These are phyloP conservation scores for Platycnemis pennipes DNA, from an alignment of 2,888 invertebrate species.

Conservation along the genomic window DNA sequence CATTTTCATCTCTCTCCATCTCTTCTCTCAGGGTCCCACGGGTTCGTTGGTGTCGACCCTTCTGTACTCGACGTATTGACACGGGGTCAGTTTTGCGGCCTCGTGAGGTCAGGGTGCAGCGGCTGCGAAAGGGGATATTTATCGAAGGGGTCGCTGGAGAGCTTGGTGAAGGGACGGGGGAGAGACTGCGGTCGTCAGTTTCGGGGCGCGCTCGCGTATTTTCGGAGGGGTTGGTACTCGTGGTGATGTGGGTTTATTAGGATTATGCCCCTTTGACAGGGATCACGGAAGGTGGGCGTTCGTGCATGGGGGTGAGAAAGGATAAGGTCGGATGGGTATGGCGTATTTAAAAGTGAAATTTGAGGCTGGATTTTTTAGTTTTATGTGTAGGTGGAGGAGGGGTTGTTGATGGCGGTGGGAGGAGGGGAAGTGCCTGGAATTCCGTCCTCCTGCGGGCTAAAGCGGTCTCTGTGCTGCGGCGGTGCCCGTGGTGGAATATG, in stretches of 20 bases:
- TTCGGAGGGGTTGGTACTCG: neutral
- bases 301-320: neutral
- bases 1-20: slow-evolving; percentile 1
- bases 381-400: neutral
- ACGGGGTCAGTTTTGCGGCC: slow-evolving; percentile 57
- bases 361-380: neutral
- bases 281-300: neutral
- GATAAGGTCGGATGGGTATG: neutral
- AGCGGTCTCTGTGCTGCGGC: neutral
- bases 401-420: neutral
- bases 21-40: neutral
- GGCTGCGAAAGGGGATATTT: neutral
- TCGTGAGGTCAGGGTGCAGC: neutral
- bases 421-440: neutral
- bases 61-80: slow-evolving; percentile 54
- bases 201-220: slow-evolving; percentile 4
- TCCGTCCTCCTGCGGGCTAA: neutral
- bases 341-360: slow-evolving; percentile 14
- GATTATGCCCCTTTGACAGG: neutral
- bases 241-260: slow-evolving; percentile 24
- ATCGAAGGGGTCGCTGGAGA: neutral
- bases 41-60: too few species aligned
- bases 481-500: neutral
- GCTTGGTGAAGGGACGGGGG: neutral
- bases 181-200: slow-evolving; percentile 8